Percentiles rank a stretch among this genome's conserved stretches.
Conservation (phyloP, 2,888 invertebrate species). For the Drosophila nr. perissopoda region DNA sequence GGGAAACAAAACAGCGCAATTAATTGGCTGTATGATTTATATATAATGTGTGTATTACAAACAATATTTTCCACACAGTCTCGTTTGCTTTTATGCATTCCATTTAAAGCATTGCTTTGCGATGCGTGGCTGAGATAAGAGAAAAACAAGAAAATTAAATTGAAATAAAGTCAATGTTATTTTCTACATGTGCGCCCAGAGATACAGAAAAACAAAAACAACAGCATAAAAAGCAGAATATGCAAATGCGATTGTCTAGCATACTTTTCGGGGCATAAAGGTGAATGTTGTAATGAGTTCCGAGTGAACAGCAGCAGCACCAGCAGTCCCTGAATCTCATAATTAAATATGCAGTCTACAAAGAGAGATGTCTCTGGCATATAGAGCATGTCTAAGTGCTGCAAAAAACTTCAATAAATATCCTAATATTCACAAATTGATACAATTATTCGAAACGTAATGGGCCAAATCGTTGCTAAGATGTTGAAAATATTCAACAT, state of each 20-base stretch:
- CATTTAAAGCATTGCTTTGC: conserved; percentile 54
- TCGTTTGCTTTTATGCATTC: conserved; percentile 38
- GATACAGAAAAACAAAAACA: conserved; percentile 5
- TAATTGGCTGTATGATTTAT: conserved; percentile 73
- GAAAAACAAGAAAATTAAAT: conserved; percentile 66
- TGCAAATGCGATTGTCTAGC: conserved; percentile 65
- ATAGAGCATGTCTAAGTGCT: background rate
- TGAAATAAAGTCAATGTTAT: conserved; percentile 55
- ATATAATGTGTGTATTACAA: conserved; percentile 39
- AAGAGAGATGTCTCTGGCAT: conserved; percentile 1
- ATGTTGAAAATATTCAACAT: background rate
- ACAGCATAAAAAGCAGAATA: conserved; percentile 54
- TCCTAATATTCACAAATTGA: background rate
- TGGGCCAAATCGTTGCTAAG: background rate
- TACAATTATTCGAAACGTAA: background rate
- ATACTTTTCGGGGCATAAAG: conserved; percentile 25
- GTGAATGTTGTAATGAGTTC: conserved; percentile 36
- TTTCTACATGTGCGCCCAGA: conserved; percentile 27
- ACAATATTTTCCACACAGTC: conserved; percentile 1
- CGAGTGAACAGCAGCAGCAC: conserved; percentile 3
- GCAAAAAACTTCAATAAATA: conserved; percentile 5
- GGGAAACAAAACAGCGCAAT: conserved; percentile 55
- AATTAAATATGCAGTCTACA: conserved; percentile 32
- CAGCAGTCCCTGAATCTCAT: conserved; percentile 13
- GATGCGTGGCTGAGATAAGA: conserved; percentile 55